phyloP scores from a whole-genome alignment of 2,113 vertebrate genomes.

The Microcebus lehilahytsara region DNA sequence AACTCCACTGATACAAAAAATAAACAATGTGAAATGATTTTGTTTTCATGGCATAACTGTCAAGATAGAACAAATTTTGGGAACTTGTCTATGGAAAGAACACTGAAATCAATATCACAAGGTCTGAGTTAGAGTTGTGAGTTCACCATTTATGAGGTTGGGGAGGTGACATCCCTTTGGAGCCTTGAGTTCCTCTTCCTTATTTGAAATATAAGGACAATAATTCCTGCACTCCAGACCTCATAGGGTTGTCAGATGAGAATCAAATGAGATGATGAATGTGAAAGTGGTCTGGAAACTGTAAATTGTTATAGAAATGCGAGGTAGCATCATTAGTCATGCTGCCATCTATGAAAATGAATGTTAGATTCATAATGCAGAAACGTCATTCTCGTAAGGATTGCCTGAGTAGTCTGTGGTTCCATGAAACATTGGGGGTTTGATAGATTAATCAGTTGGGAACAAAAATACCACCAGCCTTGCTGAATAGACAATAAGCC shows the following conservation, averaged over 20 bases:
- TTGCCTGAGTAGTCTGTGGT: constrained; percentile 10
- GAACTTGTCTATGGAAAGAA: constrained; percentile 8
- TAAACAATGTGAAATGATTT: background rate
- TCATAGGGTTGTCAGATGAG: constrained; percentile 50
- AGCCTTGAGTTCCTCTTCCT: constrained; percentile 22
- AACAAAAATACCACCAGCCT: constrained; percentile 48
- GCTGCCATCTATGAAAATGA: constrained; percentile 71
- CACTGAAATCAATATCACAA: constrained; percentile 13
- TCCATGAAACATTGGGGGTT: constrained; percentile 38
- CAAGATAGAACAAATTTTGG: background rate
- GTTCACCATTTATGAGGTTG: background rate
- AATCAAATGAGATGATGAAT: constrained; percentile 68
- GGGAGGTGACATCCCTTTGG: background rate
- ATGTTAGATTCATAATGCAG: constrained; percentile 63
- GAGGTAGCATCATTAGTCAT: constrained; percentile 66
- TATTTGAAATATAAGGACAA: constrained; percentile 54
- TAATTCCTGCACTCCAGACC: constrained; percentile 54
- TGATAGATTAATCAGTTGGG: constrained; percentile 63
- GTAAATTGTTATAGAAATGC: constrained; percentile 67
- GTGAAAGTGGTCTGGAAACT: constrained; percentile 58
- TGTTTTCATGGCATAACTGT: background rate
- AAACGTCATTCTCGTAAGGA: constrained; percentile 49
- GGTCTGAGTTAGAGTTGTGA: background rate
- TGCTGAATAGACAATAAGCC: constrained; percentile 43
- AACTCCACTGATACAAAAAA: background rate